These are phyloP conservation scores for Torymus auratus DNA, from an alignment of 2,888 invertebrate genomes.

Conservation along the genomic window DNA sequence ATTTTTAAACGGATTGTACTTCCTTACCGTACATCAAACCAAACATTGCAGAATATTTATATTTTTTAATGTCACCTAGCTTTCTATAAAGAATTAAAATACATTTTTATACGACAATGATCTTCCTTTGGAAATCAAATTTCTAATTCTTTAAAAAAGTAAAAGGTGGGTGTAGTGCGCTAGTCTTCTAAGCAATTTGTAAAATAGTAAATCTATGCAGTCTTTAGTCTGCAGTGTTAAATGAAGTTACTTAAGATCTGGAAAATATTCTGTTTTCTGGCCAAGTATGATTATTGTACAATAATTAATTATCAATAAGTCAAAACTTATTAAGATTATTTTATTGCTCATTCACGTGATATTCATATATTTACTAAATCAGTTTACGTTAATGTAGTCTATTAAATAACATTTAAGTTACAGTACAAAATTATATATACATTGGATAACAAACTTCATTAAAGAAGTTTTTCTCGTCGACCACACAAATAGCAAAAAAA, in stretches of 20 bases:
- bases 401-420: slow-evolving; percentile 18
- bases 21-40: slow-evolving; percentile 18
- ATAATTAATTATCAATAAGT: slow-evolving; percentile 22
- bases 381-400: slow-evolving; percentile 29
- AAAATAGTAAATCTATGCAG: slow-evolving; percentile 20
- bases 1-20: slow-evolving; percentile 33
- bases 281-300: slow-evolving; percentile 16
- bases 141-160: slow-evolving; percentile 9
- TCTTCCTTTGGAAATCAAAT: slow-evolving; percentile 29
- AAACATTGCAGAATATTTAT: slow-evolving; percentile 28
- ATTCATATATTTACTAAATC: slow-evolving; percentile 10
- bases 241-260: slow-evolving; percentile 39
- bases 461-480: neutral
- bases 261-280: slow-evolving; percentile 29
- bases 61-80: slow-evolving; percentile 26
- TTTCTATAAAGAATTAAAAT: slow-evolving; percentile 27
- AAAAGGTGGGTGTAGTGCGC: slow-evolving; percentile 18
- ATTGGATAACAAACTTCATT: slow-evolving; percentile 12
- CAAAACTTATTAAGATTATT: neutral
- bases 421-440: slow-evolving; percentile 40
- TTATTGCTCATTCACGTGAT: slow-evolving; percentile 14
- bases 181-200: slow-evolving; percentile 44
- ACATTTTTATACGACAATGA: slow-evolving; percentile 33
- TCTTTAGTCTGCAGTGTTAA: neutral
- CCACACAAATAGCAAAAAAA: neutral